Evolutionary conservation across 2,113 vertebrate genomes (phyloP).

Genomic region (Rhinichthys klamathensis): DNA sequence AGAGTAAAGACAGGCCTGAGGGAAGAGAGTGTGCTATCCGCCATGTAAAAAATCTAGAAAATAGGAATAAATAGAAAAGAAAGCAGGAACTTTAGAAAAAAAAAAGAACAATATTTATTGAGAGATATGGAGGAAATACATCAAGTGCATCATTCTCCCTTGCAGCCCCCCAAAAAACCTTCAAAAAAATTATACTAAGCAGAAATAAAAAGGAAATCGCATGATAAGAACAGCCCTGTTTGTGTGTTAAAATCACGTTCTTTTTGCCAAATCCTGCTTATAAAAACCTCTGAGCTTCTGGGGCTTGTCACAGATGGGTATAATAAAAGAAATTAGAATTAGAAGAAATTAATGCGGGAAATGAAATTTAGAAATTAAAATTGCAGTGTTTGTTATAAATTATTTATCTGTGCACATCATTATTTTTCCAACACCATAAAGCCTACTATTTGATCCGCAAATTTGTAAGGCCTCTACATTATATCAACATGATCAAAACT

Average conservation of each 20-base stretch:
- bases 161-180: not conserved
- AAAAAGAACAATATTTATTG: not conserved
- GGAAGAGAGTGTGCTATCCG: slow-evolving; percentile 16
- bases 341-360: not conserved
- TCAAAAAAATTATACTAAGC: not conserved
- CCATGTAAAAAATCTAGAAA: not conserved
- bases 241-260: not conserved
- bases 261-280: not conserved
- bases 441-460: not conserved
- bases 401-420: not conserved
- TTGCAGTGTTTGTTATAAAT: not conserved
- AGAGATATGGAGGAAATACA: not conserved
- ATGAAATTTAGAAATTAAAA: not conserved
- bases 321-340: not conserved
- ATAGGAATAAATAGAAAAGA: not conserved
- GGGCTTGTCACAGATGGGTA: not conserved
- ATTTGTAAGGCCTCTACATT: too few relatives aligned
- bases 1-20: slow-evolving; percentile 27
- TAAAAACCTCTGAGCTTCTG: not conserved
- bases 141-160: not conserved
- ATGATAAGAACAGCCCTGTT: not conserved
- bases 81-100: not conserved
- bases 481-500: not conserved
- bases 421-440: not conserved
- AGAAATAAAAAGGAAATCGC: too few relatives aligned